Percentiles rank a stretch among this genome's conserved stretches.
Evolutionary conservation across 2,888 invertebrate genomes (phyloP).

Genomic region (Pseudoips prasinana): DNA sequence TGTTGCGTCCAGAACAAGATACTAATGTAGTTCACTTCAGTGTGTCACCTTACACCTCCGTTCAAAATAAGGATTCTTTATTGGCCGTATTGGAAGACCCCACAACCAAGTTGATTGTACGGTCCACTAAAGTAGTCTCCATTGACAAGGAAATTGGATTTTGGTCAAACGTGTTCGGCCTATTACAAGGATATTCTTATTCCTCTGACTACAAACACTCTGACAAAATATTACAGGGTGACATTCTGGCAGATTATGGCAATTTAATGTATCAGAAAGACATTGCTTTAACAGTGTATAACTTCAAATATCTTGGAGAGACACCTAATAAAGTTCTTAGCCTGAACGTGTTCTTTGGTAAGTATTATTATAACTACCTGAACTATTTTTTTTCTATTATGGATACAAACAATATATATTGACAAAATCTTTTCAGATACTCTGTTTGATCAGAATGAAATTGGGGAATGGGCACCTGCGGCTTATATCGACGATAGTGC

Average conservation of each 20-base stretch:
- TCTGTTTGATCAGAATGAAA: not conserved
- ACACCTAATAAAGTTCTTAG: conserved; percentile 64
- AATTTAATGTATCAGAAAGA: conserved; percentile 54
- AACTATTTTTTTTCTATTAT: too few relatives aligned
- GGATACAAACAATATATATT: too few relatives aligned
- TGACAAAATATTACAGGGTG: conserved; percentile 43
- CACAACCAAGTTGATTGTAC: conserved; percentile 63
- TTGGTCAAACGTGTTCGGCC: conserved; percentile 75
- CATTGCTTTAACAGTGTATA: conserved; percentile 70
- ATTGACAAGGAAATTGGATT: conserved; percentile 66
- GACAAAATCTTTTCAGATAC: not conserved
- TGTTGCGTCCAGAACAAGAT: conserved; percentile 70
- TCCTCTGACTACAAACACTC: conserved; percentile 64
- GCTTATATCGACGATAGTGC: not conserved
- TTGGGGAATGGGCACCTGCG: not conserved
- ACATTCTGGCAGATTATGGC: conserved; percentile 40
- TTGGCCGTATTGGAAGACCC: conserved; percentile 71
- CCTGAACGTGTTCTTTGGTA: conserved; percentile 59
- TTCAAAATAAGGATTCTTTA: conserved; percentile 76
- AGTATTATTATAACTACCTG: conserved; percentile 28
- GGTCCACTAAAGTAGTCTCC: conserved; percentile 44
- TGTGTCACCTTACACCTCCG: conserved; percentile 83
- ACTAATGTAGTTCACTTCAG: conserved; percentile 80
- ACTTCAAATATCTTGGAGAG: conserved; percentile 70
- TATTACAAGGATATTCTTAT: conserved; percentile 75